Evolutionary conservation across 2,888 invertebrate species (phyloP), one percentile per base, ranked within the genome.

Genomic region (Apomyelois bistriatella): DNA sequence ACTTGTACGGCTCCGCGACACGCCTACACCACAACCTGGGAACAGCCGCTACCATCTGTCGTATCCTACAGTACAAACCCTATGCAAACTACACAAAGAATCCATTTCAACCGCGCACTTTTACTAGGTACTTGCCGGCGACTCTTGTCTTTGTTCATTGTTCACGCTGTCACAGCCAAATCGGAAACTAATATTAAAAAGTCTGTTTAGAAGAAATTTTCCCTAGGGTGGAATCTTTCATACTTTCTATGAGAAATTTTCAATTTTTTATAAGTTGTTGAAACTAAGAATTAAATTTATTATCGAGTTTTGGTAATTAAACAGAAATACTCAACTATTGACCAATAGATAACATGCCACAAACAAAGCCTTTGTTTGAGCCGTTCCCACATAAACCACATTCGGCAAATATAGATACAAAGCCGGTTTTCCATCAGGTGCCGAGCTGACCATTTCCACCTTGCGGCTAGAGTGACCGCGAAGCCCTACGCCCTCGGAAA

Each of bases 1-100:
- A 87, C 85, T 87, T 86, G 90, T 84, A 83, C 81, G 89, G 90
- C 83, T 85, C 79, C 82, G 74, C 73, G 79, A 75, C 82, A 77
- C 82, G 82, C 84, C 85, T 76, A 74, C 79, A 58, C 64, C 64
- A 57, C 62, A 54, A 48, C 49, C 52, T 13, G 49, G 49, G 46
- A 48, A 40, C 53, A 46, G 48, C 5, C 49, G 37, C 38, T 50
- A 43, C 53, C 56, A 56, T 53, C 53, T 56, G 56, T 52, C 56
- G 47, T 22, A 48, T 50, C n/a, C 12, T 48, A 32, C 22, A 43
- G 42, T 28, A n/a, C n/a, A n/a, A n/a, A 41, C 40, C 37, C 42
- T 37, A 12, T 15, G 17, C 38, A 12, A 36, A 12, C 46, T 41
- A 30, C 47, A 41, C 46, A 47, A 35, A 48, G 17, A 28, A 48